These are phyloP conservation scores for Halichondria panicea DNA, from an alignment of 37 sponge, comb jelly and placozoan species.

Conservation along the genomic window DNA sequence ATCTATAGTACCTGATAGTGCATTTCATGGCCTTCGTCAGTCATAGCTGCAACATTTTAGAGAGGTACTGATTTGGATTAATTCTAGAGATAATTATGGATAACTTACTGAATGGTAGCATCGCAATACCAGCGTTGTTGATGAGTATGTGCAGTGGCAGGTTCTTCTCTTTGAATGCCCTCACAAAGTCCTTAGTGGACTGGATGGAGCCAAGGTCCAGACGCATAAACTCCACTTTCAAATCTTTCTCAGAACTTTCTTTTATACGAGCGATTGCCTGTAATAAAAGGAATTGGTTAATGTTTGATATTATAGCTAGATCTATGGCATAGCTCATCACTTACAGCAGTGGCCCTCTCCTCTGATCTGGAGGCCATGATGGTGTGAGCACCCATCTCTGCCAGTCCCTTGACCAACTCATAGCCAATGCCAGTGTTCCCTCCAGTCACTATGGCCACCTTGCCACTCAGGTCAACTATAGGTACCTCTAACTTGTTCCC, in stretches of 20 bases:
- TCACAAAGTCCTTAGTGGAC: slow-evolving; percentile 62
- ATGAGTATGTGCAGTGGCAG: slow-evolving; percentile 80
- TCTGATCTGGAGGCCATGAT: slow-evolving; percentile 75
- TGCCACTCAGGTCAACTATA: slow-evolving; percentile 50
- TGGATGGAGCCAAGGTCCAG: slow-evolving; percentile 73
- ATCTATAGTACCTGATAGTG: slow-evolving; percentile 71
- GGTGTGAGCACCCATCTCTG: slow-evolving; percentile 76
- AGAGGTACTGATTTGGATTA: no score
- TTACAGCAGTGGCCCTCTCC: slow-evolving; percentile 68
- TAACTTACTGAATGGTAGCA: slow-evolving; percentile 38
- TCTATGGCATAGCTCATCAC: no score
- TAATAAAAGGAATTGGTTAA: not conserved
- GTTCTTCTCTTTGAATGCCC: slow-evolving; percentile 58
- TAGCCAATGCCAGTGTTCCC: slow-evolving; percentile 87
- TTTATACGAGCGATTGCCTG: slow-evolving; percentile 16
- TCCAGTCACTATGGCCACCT: slow-evolving; percentile 80
- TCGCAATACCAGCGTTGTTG: slow-evolving; percentile 79
- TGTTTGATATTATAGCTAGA: not conserved
- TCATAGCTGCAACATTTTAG: slow-evolving; percentile 20
- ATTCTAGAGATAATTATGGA: no score
- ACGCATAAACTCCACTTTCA: slow-evolving; percentile 67
- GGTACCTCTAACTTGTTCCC: slow-evolving; percentile 54
- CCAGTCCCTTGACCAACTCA: slow-evolving; percentile 77
- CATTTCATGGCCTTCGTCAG: slow-evolving; percentile 55
- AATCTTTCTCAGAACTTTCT: slow-evolving; percentile 31